Conservation (phyloP, 2,797 vertebrate species). For the Lerista edwardsae region DNA sequence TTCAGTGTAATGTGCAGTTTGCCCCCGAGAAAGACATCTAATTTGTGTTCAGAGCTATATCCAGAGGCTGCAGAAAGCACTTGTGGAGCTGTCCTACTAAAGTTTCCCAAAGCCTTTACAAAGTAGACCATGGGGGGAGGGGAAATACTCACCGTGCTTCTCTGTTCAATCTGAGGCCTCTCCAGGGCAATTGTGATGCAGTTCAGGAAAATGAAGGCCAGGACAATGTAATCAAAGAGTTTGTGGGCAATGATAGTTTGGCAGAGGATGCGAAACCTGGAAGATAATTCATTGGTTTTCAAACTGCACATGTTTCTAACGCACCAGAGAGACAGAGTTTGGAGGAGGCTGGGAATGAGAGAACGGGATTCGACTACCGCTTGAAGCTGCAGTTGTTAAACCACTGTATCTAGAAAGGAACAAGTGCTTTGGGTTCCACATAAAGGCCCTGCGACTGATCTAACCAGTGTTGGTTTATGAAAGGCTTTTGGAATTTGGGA, state of each 20-base stretch:
- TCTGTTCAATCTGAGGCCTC: slow-evolving; percentile 92
- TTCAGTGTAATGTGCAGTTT: too few species aligned
- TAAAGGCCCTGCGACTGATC: neutral
- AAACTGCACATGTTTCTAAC: slow-evolving; percentile 4
- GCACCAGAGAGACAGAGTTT: neutral
- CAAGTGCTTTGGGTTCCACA: neutral
- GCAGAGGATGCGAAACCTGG: slow-evolving; percentile 91
- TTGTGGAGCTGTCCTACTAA: neutral
- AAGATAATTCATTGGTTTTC: slow-evolving; percentile 52
- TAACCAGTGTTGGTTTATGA: neutral
- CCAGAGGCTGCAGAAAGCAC: slow-evolving; percentile 22
- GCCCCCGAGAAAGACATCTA: neutral
- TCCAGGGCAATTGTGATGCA: slow-evolving; percentile 98
- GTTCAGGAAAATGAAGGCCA: slow-evolving; percentile 98
- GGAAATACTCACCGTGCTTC: slow-evolving; percentile 86
- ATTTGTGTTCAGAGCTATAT: neutral
- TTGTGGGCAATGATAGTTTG: slow-evolving; percentile 95
- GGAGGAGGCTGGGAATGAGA: neutral
- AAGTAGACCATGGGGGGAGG: neutral
- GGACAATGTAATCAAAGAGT: slow-evolving; percentile 93
- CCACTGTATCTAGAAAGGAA: neutral
- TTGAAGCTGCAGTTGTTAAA: slow-evolving; percentile 21
- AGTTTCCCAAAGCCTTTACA: neutral
- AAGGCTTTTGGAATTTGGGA: neutral
- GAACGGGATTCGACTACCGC: neutral